A percentile compares a stretch with the other conserved stretches of the same genome.
Conservation (phyloP, 2,113 vertebrate genomes). For the Semnornis frantzii region DNA sequence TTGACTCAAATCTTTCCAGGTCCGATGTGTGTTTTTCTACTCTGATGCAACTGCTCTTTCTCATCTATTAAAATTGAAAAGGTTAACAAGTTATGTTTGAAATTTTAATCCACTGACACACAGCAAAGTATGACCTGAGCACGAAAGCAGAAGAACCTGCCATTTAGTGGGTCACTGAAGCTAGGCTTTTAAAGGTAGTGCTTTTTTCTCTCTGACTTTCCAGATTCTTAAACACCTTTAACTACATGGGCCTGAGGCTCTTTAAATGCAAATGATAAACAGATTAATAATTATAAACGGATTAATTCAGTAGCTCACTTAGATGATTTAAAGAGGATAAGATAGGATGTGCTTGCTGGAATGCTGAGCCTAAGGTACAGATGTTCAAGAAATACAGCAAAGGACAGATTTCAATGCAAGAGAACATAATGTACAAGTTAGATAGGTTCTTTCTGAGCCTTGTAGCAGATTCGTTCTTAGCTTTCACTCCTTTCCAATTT, state of each 20-base stretch:
- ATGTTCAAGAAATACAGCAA: constrained; percentile 30
- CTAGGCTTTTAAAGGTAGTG: neutral
- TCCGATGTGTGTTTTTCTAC: neutral
- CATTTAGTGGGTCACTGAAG: neutral
- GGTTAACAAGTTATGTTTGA: neutral
- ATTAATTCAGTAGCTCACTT: constrained; percentile 39
- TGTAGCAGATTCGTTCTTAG: neutral
- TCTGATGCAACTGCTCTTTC: neutral
- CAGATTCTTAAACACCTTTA: constrained; percentile 4
- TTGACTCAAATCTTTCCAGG: neutral
- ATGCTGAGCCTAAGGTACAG: neutral
- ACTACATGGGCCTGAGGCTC: neutral
- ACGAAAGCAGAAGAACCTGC: neutral
- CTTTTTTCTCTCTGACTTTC: neutral
- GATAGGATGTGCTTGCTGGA: constrained; percentile 2
- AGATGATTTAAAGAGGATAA: constrained; percentile 16
- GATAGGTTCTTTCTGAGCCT: constrained; percentile 31
- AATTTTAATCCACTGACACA: neutral
- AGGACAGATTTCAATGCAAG: constrained; percentile 25
- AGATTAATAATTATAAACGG: constrained; percentile 22
- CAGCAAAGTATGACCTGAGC: neutral
- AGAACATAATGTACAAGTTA: constrained; percentile 31
- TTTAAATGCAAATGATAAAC: constrained; percentile 42
- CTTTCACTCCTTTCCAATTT: constrained; percentile 48
- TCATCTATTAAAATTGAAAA: neutral